Evolutionary conservation across 2,888 invertebrate genomes (phyloP), one percentile per base, ranked within the genome.

Genomic region (Drosophila siamana): DNA sequence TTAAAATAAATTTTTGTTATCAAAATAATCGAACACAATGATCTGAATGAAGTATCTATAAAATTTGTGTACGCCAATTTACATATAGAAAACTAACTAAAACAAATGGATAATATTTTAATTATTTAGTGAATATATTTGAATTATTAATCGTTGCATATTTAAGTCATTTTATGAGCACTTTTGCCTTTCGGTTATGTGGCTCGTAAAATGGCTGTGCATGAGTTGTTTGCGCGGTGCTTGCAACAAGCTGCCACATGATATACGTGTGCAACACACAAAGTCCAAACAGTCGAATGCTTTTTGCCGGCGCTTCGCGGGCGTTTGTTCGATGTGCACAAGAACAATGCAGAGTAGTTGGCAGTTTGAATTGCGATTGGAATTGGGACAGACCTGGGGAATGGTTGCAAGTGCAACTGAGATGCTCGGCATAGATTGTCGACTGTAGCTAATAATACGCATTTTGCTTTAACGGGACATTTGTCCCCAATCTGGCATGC

Each of bases 401-500:
- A 46, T 43, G 30, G 43, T 36, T 47, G 47, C 50, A 56, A 51
- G 9, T 13, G 59, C 59, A 51, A 73, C 66, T 55, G 68, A 79
- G 80, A 75, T 78, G 69, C 59, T 75, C 76, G 78, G 69, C 77
- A 78, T 73, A 80, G 78, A 80, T 71, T 67, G 74, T 63, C 64
- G 46, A 59, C 55, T 62, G 60, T 48, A 50, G 74, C 75, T 81
- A 80, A 82, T 81, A 80, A 81, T 80, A 81, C 62, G 79, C 69
- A 69, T 59, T 76, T 69, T 56, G 70, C 63, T 73, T 73, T 76
- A 81, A 81, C 82, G 80, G 80, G 69, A 80, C 76, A 78, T 79
- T 74, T 75, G 73, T 70, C 65, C 67, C 75, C 81, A 81, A 67
- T 74, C 74, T 73, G 81, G 72, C 78, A 74, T 77, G 75, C 75